These are phyloP conservation scores for Ascaphus truei DNA, from an alignment of 2,113 vertebrate genomes.

Conservation along the genomic window DNA sequence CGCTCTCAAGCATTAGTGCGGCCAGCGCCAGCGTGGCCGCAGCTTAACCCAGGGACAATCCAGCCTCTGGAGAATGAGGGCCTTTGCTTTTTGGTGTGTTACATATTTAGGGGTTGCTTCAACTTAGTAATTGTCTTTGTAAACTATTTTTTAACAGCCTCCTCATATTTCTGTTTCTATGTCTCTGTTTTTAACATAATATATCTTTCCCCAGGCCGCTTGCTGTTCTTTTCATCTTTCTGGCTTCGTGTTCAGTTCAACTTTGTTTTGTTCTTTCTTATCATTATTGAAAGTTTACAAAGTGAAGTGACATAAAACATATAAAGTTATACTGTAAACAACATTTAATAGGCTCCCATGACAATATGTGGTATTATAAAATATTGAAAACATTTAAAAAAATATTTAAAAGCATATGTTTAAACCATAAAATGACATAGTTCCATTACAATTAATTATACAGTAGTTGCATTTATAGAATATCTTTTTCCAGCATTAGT, in stretches of 20 bases:
- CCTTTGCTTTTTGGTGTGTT: too few species aligned
- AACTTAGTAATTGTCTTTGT: too few species aligned
- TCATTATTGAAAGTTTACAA: constrained; percentile 31
- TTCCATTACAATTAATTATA: background rate
- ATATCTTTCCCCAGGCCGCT: background rate
- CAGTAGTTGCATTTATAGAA: background rate
- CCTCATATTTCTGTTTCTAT: background rate
- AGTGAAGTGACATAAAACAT: background rate
- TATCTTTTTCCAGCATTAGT: background rate
- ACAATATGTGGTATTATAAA: constrained; percentile 26
- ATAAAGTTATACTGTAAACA: constrained; percentile 30
- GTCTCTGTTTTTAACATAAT: background rate
- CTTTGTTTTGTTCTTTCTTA: constrained; percentile 20
- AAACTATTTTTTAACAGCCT: background rate
- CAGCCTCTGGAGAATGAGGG: too few species aligned
- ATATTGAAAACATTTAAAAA: constrained; percentile 14
- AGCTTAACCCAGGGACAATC: too few species aligned
- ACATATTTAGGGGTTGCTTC: too few species aligned
- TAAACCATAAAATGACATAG: background rate
- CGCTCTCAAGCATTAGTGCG: too few species aligned
- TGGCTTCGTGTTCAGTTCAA: background rate
- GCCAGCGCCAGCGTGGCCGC: too few species aligned
- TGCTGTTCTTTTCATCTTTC: constrained; percentile 27
- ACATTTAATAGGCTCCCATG: constrained; percentile 34
- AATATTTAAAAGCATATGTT: constrained; percentile 19